Evolutionary conservation across 2,888 invertebrate species (phyloP), one percentile per base, ranked within the genome.

Genomic region (Drosophila subquinaria): DNA sequence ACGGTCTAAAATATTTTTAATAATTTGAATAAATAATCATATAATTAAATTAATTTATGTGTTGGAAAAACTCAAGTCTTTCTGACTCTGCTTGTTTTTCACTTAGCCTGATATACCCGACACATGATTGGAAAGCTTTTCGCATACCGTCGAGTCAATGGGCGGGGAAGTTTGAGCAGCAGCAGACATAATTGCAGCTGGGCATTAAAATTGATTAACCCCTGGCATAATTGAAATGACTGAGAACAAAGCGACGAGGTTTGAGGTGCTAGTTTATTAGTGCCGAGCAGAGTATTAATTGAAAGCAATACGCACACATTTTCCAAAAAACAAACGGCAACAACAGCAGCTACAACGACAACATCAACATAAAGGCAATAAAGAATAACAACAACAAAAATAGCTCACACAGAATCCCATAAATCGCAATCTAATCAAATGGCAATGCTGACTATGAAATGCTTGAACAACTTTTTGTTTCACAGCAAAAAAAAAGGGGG

Each of bases 381-480:
- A 36, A 45, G 17, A 57, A 47, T 27, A 56, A 57, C n/a, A 56
- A 47, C 15, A 38, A 17, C 40, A 60, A 27, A 0, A 27, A 20
- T 8, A 48, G 27, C 30, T 40, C 38, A 42, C 15, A 50, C 50
- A 50, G 9, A 23, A 20, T 30, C 40, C 68, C 57, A 82, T 82
- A 78, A 81, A 81, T 78, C 66, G 74, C 81, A 84, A 84, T 84
- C 84, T 80, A 87, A 83, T 87, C 87, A 83, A 83, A 87, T 76
- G 65, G 38, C 75, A 70, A 66, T 81, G 79, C 15, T 61, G 79
- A 76, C 84, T 77, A 83, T 82, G 73, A 87, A 83, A 69, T 78
- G 73, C 72, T 87, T 65, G 42, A 33, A 42, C 38, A 79, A 72
- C 67, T 69, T 82, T 75, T 64, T 50, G n/a, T n/a, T 45, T n/a